Percentiles rank a stretch among this genome's conserved stretches.
Evolutionary conservation across 2,888 invertebrate genomes (phyloP).

Genomic region (Formica aserva): DNA sequence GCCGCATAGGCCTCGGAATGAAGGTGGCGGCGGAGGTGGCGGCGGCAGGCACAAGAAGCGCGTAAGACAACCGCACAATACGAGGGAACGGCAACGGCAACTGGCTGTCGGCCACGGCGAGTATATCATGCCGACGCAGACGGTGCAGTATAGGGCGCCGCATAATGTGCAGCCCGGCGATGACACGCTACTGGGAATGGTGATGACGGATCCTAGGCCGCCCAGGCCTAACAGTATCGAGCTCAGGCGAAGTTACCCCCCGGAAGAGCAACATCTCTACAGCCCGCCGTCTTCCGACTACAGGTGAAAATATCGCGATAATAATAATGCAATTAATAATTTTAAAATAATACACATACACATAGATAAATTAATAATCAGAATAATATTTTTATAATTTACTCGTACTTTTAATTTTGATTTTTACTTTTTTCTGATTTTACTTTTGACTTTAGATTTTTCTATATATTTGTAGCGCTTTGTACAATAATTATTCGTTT

Average conservation of each 20-base stretch:
- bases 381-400: background rate
- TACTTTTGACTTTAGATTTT: background rate
- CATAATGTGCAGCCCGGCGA: slow-evolving; percentile 86
- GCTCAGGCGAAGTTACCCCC: slow-evolving; percentile 89
- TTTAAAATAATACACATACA: background rate
- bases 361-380: background rate
- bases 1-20: slow-evolving; percentile 89
- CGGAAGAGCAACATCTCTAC: slow-evolving; percentile 84
- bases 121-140: slow-evolving; percentile 91
- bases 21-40: slow-evolving; percentile 88
- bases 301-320: slow-evolving; percentile 72
- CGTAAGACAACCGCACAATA: slow-evolving; percentile 94
- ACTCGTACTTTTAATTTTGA: background rate
- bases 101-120: slow-evolving; percentile 95
- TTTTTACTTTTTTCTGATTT: background rate
- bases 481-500: background rate
- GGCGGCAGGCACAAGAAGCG: slow-evolving; percentile 91
- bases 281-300: slow-evolving; percentile 84
- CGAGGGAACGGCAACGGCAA: slow-evolving; percentile 94
- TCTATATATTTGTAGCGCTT: background rate
- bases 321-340: slow-evolving; percentile 1
- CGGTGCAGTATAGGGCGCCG: slow-evolving; percentile 88
- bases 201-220: slow-evolving; percentile 89
- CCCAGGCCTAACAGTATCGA: slow-evolving; percentile 96
- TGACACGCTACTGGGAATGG: slow-evolving; percentile 86